These are phyloP conservation scores for Cylindroiulus punctatus DNA, from an alignment of 2,888 invertebrate genomes.

Conservation along the genomic window DNA sequence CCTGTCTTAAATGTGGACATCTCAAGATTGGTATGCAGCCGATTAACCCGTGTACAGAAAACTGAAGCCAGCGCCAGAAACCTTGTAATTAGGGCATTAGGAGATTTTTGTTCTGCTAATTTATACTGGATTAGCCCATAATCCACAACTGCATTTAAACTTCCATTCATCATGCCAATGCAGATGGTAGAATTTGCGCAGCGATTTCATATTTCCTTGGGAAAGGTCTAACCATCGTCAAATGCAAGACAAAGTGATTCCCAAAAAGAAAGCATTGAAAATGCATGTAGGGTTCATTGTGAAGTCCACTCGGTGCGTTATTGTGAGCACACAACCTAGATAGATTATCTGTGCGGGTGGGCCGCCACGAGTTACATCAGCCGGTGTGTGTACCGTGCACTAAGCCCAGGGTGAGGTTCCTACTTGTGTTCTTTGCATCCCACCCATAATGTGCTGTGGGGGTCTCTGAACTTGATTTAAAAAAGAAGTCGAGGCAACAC, in stretches of 20 bases:
- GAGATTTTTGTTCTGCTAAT: neutral
- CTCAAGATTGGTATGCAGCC: neutral
- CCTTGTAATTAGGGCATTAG: neutral
- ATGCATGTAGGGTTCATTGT: neutral
- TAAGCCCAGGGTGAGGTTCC: slow-evolving; percentile 45
- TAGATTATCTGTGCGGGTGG: slow-evolving; percentile 47
- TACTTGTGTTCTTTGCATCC: slow-evolving; percentile 39
- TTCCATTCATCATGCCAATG: neutral
- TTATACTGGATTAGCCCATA: neutral
- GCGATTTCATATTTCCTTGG: neutral
- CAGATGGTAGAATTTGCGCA: neutral
- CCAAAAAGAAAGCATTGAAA: neutral
- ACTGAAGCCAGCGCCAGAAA: neutral
- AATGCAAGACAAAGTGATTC: slow-evolving; percentile 11
- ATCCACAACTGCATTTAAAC: neutral
- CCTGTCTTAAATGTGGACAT: neutral
- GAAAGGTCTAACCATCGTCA: neutral
- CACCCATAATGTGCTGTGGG: slow-evolving; percentile 35
- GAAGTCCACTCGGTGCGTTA: slow-evolving; percentile 19
- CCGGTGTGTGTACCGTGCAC: slow-evolving; percentile 10
- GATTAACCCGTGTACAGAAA: neutral
- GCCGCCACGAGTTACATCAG: slow-evolving; percentile 40
- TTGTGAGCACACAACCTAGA: slow-evolving; percentile 22
- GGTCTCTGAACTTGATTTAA: slow-evolving; percentile 25
- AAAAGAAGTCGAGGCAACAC: slow-evolving; percentile 23